phyloP scores from a whole-genome alignment of 2,888 invertebrate genomes.

The Anthoptus insignis region DNA sequence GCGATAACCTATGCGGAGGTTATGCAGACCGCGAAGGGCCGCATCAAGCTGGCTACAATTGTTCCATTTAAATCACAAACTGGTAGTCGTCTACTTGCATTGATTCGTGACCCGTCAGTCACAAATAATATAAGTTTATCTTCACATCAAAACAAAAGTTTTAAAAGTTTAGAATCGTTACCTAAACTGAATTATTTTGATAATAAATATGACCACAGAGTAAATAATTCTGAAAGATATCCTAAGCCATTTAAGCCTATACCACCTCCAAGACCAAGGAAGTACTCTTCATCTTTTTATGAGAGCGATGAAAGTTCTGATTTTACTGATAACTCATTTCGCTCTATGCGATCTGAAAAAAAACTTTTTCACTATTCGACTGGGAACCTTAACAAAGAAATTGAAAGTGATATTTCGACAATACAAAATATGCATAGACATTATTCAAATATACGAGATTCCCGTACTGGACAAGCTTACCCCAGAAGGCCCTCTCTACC shows the following conservation, averaged over 20 bases:
- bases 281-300: slow-evolving; percentile 71
- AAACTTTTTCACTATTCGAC: slow-evolving; percentile 80
- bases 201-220: slow-evolving; percentile 12
- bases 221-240: slow-evolving; percentile 46
- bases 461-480: slow-evolving; percentile 53
- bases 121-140: slow-evolving; percentile 64
- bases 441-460: slow-evolving; percentile 65
- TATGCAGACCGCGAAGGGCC: too few species aligned
- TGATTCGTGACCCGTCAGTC: slow-evolving; percentile 86
- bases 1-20: too few species aligned
- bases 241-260: slow-evolving; percentile 66
- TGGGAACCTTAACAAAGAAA: slow-evolving; percentile 78
- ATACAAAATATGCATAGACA: slow-evolving; percentile 82
- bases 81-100: slow-evolving; percentile 88
- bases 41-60: too few species aligned
- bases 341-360: slow-evolving; percentile 71
- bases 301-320: slow-evolving; percentile 81
- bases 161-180: slow-evolving; percentile 57
- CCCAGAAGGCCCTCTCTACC: slow-evolving; percentile 88
- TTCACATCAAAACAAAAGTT: slow-evolving; percentile 55
- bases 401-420: slow-evolving; percentile 78
- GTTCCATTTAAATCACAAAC: slow-evolving; percentile 83
- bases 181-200: slow-evolving; percentile 50
- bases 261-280: slow-evolving; percentile 75
- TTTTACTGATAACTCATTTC: slow-evolving; percentile 71